Base-by-base conservation (phyloP, 2,797 vertebrate species). In the Pangasius sanitwongsei region DNA sequence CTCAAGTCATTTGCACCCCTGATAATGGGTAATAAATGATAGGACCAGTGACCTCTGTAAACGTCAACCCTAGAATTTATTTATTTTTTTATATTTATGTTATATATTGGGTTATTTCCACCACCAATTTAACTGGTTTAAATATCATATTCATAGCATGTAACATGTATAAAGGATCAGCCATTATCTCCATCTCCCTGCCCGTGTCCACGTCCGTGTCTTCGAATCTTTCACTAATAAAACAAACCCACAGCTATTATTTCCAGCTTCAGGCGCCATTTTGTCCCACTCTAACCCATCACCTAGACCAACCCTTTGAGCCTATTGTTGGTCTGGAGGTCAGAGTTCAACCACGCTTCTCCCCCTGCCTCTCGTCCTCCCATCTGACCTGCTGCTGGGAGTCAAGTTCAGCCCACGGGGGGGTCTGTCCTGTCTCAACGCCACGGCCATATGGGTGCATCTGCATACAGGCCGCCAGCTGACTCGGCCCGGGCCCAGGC, bases 331-430 rank as follows among this genome's bases (percentile, higher is more conserved):
- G 87, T 86, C 87, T 91, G 48, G 91, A 85, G 87, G 92, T 90
- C 91, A 92, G 91, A 92, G 95, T 95, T 96, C 94, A 95, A 89
- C 69, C 65, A 37, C 44, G 13, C 57, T 37, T 5, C 67, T n/a
- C 41, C 67, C 63, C 77, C 9, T 67, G 37, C 20, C 41, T 67
- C 84, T 92, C 93, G 93, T 93, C 93, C 91, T 92, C 93, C 95
- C 95, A 95, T 96, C 95, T 96, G 95, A 92, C 94, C 89, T 89
- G 61, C 85, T 80, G 89, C 92, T 93, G 91, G 91, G 95, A 96
- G 96, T 96, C 96, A 96, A 96, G 96, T 97, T 96, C 96, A 97
- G 93, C 93, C 93, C 83, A 85, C 63, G 93, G 88, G 89, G 89
- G 93, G 95, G 94, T 95, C 88, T 89, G 89, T 67, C 53, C 94